Conservation (phyloP, 2,113 vertebrate genomes). For the Ornithorhynchus anatinus region DNA sequence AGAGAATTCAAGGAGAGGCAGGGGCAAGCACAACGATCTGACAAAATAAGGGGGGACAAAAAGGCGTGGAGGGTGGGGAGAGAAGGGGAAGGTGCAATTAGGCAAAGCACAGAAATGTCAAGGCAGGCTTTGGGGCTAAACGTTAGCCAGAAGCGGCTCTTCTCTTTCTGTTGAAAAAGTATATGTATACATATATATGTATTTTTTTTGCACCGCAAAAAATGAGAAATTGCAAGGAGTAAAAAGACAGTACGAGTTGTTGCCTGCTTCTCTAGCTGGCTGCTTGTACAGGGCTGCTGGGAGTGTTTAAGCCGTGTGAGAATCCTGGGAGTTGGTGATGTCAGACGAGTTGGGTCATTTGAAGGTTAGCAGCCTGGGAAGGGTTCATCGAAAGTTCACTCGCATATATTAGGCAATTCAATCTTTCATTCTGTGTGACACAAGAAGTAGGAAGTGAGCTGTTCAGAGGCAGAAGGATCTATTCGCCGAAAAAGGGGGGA, state of each 20-base stretch:
- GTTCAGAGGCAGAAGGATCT: slow-evolving; percentile 83
- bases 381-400: slow-evolving; percentile 98
- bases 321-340: slow-evolving; percentile 89
- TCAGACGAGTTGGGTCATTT: slow-evolving; percentile 96
- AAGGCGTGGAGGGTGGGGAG: slow-evolving; percentile 6
- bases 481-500: slow-evolving; percentile 80
- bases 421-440: slow-evolving; percentile 95
- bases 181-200: not conserved
- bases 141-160: not conserved
- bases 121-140: not conserved
- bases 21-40: not conserved
- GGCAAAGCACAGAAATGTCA: not conserved
- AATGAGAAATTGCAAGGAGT: slow-evolving; percentile 22
- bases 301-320: slow-evolving; percentile 82
- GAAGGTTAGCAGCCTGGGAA: slow-evolving; percentile 98
- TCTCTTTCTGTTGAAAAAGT: slow-evolving; percentile 18
- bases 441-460: slow-evolving; percentile 97
- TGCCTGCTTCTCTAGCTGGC: slow-evolving; percentile 50
- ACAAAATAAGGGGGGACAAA: slow-evolving; percentile 3
- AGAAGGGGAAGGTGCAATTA: not conserved
- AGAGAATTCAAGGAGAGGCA: not conserved
- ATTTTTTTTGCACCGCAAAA: slow-evolving; percentile 25
- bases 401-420: slow-evolving; percentile 99
- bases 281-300: slow-evolving; percentile 74
- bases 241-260: not conserved